Base-by-base conservation (phyloP, 2,888 invertebrate genomes). In the Eupithecia dodoneata region DNA sequence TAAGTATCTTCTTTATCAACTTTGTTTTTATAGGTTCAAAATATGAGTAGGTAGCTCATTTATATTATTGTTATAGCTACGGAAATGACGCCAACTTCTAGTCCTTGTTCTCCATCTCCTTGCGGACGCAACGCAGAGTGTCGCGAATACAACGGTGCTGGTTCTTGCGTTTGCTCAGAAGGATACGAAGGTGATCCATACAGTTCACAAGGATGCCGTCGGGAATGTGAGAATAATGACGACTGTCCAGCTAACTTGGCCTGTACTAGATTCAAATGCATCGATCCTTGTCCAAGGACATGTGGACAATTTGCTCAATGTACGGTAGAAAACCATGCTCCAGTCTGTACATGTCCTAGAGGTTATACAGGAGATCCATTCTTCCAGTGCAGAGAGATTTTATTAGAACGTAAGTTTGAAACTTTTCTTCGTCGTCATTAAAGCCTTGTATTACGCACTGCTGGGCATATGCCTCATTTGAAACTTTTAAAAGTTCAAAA, bases 41-140 rank as follows among this genome's bases (percentile, higher is more conserved):
- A 63, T 10, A 63, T 30, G 4, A 30, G 10, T 30, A 1, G 3
- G 13, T 15, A 30, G 18, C 63, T 75, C n/a, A 80, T 66, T 70
- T 65, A 42, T 71, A 18, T 76, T 71, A 55, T 76, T 59, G 18
- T 30, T 73, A 52, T 82, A 96, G 96, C 96, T 42, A 96, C 97
- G 12, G 96, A 96, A 90, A 95, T 96, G 85, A 95, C 96, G 76
- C 96, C 96, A 70, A 96, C 96, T 67, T 89, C 96, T n/a, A 97
- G 97, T 82, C 98, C 98, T 6, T 98, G 98, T 86, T 95, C 96
- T 75, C 98, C 98, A 72, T 97, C 97, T 76, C 98, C 98, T 2
- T 98, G 98, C 87, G 98, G 98, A 63, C 97, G 97, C 6, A 97
- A 98, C 85, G 97, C 98, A 3, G 97, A 98, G 90, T 98, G 97